Conservation (phyloP, 1,140 invertebrate species). For the Drepana arcuata region DNA sequence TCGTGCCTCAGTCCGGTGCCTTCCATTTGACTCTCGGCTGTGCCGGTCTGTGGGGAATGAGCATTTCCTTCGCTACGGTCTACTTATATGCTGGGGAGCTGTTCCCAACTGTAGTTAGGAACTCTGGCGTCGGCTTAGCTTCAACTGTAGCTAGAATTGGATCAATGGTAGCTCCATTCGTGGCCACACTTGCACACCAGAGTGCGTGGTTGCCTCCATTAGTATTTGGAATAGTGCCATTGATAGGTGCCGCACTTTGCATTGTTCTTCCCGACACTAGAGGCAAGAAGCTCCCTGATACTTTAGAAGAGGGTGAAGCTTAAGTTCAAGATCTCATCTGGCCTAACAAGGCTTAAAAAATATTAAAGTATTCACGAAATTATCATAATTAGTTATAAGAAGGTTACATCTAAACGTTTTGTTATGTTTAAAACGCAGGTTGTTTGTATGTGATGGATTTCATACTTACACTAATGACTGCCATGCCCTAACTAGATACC, state of each 20-base stretch:
- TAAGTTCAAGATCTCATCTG: slow-evolving; percentile 14
- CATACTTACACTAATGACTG: no score
- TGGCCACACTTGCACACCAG: slow-evolving; percentile 51
- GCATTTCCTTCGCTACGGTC: slow-evolving; percentile 72
- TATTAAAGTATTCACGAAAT: slow-evolving; percentile 9
- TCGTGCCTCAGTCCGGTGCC: slow-evolving; percentile 58
- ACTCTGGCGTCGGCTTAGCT: slow-evolving; percentile 72
- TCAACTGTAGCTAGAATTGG: slow-evolving; percentile 74
- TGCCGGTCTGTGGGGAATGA: slow-evolving; percentile 75
- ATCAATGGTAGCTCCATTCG: slow-evolving; percentile 72
- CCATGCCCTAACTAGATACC: no score
- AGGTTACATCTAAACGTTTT: no score
- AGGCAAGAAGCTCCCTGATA: slow-evolving; percentile 59
- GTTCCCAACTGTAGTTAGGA: slow-evolving; percentile 75
- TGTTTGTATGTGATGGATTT: no score
- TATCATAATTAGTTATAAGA: no score
- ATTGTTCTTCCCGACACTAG: slow-evolving; percentile 77
- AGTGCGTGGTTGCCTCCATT: slow-evolving; percentile 75
- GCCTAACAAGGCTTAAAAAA: slow-evolving; percentile 3
- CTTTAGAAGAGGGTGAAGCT: slow-evolving; percentile 60
- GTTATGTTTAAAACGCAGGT: no score
- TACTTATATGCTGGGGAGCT: slow-evolving; percentile 75
- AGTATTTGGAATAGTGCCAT: slow-evolving; percentile 77
- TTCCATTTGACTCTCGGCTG: slow-evolving; percentile 71
- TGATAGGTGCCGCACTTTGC: slow-evolving; percentile 76